These are phyloP conservation scores for Saguinus imperator DNA, from an alignment of 2,113 vertebrate genomes.

Conservation along the genomic window DNA sequence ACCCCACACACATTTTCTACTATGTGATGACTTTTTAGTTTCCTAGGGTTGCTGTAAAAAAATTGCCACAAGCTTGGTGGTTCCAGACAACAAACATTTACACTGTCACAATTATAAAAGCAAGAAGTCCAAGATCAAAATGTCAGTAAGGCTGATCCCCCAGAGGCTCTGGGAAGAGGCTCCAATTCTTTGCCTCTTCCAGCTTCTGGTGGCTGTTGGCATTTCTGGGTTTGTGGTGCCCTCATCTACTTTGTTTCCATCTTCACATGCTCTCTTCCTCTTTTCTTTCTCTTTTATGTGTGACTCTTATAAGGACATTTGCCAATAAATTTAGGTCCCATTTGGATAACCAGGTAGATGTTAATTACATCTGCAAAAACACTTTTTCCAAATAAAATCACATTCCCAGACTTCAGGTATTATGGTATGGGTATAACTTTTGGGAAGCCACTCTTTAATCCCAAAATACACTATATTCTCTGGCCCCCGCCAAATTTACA, in stretches of 20 bases:
- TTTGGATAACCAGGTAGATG: neutral
- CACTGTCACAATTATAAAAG: neutral
- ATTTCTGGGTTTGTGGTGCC: neutral
- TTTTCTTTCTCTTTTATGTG: neutral
- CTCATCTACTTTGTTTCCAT: neutral
- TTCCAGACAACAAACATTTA: neutral
- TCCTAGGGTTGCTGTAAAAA: neutral
- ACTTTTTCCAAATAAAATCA: neutral
- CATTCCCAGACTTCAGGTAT: neutral
- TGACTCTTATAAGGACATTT: neutral
- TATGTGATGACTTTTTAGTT: neutral
- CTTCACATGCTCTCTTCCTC: neutral
- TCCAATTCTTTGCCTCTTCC: neutral
- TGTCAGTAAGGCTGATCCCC: neutral
- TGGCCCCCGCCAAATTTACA: neutral
- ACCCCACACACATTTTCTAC: neutral
- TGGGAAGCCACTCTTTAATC: neutral
- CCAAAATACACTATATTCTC: neutral
- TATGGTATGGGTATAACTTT: neutral
- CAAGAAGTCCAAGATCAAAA: neutral
- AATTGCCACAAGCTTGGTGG: neutral
- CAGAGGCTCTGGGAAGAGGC: neutral
- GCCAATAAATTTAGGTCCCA: neutral
- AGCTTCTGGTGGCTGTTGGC: neutral
- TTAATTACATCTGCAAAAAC: neutral